Conservation (phyloP, 2,113 vertebrate species). For the Alexandromys fortis region DNA sequence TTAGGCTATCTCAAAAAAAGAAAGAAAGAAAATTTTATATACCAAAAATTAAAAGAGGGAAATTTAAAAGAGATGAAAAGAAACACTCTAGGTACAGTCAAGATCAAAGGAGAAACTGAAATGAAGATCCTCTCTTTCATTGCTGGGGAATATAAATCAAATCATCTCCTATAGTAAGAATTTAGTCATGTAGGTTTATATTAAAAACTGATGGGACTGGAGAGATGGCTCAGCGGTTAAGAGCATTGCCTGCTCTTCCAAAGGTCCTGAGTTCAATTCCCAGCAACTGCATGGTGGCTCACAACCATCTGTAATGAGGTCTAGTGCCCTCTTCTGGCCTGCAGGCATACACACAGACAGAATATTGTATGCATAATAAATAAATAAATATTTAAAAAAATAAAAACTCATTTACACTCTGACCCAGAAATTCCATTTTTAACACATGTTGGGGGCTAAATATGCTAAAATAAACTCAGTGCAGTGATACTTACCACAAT, state of each 20-base stretch:
- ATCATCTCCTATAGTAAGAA: not conserved
- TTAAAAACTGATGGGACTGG: not conserved
- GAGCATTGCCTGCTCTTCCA: too few species aligned
- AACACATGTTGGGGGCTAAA: not conserved
- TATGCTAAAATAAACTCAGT: not conserved
- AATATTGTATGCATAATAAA: too few species aligned
- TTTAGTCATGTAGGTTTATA: not conserved
- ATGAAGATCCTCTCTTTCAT: not conserved
- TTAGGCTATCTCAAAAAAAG: not conserved
- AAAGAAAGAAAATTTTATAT: not conserved
- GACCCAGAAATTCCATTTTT: constrained; percentile 12
- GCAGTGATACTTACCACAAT: not conserved
- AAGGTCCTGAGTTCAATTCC: too few species aligned
- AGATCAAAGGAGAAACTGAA: not conserved
- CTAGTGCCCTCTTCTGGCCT: too few species aligned
- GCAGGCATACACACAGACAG: too few species aligned
- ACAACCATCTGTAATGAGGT: too few species aligned
- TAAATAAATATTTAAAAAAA: too few species aligned
- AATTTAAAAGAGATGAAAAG: not conserved
- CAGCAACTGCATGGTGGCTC: too few species aligned
- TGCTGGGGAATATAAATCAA: not conserved
- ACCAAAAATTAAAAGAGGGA: not conserved
- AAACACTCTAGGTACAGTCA: not conserved
- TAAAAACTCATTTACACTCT: not conserved
- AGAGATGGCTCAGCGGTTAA: too few species aligned